Percentiles rank a stretch among this genome's conserved stretches.
Evolutionary conservation across 2,888 invertebrate species (phyloP).

Genomic region (Nephrotoma guestfalica): DNA sequence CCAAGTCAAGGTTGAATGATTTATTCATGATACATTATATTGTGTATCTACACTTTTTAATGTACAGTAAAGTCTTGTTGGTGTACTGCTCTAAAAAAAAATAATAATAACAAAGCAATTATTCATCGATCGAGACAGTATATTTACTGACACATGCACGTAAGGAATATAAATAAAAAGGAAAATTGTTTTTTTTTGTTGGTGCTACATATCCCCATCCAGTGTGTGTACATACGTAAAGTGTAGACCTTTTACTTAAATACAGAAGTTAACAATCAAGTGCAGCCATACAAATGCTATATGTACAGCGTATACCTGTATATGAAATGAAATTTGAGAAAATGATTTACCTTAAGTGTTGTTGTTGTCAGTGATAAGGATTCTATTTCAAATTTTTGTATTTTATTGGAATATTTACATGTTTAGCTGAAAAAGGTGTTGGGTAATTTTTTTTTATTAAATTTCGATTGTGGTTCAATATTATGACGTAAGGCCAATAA

Average conservation of each 20-base stretch:
- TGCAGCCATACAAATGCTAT: not conserved
- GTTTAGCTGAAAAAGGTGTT: not conserved
- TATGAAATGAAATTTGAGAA: not conserved
- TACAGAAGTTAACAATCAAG: not conserved
- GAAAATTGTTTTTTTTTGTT: not conserved
- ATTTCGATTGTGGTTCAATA: too few relatives aligned
- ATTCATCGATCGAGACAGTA: not conserved
- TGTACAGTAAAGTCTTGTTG: not conserved
- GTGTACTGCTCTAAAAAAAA: not conserved
- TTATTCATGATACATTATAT: not conserved
- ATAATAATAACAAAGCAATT: not conserved
- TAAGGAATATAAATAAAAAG: not conserved
- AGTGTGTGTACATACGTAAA: not conserved
- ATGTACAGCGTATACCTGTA: not conserved
- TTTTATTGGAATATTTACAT: not conserved
- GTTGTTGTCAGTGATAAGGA: not conserved
- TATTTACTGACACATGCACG: not conserved
- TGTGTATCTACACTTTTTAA: not conserved
- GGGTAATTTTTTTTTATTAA: too few relatives aligned
- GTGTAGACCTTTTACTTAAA: not conserved
- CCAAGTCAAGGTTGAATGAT: not conserved
- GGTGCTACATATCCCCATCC: not conserved
- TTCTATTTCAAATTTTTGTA: not conserved
- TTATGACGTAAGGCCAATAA: too few relatives aligned
- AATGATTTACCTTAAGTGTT: not conserved